Conservation (phyloP, 2,113 vertebrate species). For the Climacteris rufus region DNA sequence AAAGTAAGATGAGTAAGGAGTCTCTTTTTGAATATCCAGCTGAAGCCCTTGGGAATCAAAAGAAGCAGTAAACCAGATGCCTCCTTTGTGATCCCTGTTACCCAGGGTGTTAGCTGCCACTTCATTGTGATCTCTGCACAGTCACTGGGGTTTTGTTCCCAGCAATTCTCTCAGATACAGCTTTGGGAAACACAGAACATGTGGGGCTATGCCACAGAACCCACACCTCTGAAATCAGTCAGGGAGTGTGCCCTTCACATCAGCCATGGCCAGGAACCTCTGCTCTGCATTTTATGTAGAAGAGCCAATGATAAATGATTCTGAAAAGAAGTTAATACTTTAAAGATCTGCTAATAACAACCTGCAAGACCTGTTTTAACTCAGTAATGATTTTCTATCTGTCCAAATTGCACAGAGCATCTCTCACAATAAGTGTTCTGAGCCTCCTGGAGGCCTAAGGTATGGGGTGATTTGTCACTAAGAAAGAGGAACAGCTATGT, state of each 20-base stretch:
- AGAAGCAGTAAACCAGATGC: neutral
- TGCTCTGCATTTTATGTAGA: neutral
- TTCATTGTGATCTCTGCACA: neutral
- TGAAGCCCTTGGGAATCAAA: neutral
- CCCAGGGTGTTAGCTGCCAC: neutral
- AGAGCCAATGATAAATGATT: too few species aligned
- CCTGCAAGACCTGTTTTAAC: neutral
- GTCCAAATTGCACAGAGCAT: neutral
- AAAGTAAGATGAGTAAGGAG: neutral
- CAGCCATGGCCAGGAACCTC: neutral
- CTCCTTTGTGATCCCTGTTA: neutral
- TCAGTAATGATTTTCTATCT: neutral
- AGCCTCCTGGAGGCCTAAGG: neutral
- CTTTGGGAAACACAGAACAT: neutral
- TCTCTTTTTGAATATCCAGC: neutral
- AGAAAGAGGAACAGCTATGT: rapidly evolving
- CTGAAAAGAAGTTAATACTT: too few species aligned
- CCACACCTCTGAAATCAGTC: neutral
- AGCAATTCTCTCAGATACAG: neutral
- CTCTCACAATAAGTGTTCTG: neutral
- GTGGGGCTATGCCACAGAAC: neutral
- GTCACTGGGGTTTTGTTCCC: neutral
- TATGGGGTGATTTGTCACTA: neutral
- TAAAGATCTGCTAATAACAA: neutral
- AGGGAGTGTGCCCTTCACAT: neutral